Base-by-base conservation (phyloP, 2,113 vertebrate species). In the rat (Rattus norvegicus) region DNA sequence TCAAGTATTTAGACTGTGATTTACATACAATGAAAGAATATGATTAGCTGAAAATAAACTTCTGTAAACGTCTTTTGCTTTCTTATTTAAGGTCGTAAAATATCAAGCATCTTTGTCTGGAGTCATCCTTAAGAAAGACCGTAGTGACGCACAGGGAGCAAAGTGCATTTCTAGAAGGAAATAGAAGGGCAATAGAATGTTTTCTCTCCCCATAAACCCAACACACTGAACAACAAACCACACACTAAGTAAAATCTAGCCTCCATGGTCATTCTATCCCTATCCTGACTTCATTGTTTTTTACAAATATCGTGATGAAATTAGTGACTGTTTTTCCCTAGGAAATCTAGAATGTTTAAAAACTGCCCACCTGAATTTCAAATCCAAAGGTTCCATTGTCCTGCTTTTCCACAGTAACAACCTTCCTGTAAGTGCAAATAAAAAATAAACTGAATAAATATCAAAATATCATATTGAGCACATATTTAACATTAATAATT, bases 341-440 rank as follows among this genome's bases (percentile, higher is more conserved):
- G 86, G 52, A 87, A 80, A 22, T 86, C 52, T 84, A 33, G 13
- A 94, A 94, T 86, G 93, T 69, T 56, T 81, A n/a, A 87, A 56
- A 95, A 88, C n/a, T 59, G 1, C 98, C 97, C 96, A 99, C 99
- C 99, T 99, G 99, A 98, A 99, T 99, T 98, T 99, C 99, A 99
- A 99, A 99, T 92, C 99, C 99, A 98, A 99, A 99, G 0, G 97
- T 98, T 98, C 99, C 99, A 95, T 99, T 99, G 91, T 99, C 99
- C 95, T 99, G 99, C 95, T 99, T 99, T 91, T 99, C 92, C 94
- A 99, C 98, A 43, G 97, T 96, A 10, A 99, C 33, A 24, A 98
- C 84, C 77, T 98, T 98, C 85, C 99, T 99, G 98, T 36, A 95
- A 94, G 11, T 20, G 73, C 80, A 88, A 94, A n/a, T 33, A 17